Evolutionary conservation across 2,113 vertebrate species (phyloP).

Genomic region (Aspiorhynchus laticeps): DNA sequence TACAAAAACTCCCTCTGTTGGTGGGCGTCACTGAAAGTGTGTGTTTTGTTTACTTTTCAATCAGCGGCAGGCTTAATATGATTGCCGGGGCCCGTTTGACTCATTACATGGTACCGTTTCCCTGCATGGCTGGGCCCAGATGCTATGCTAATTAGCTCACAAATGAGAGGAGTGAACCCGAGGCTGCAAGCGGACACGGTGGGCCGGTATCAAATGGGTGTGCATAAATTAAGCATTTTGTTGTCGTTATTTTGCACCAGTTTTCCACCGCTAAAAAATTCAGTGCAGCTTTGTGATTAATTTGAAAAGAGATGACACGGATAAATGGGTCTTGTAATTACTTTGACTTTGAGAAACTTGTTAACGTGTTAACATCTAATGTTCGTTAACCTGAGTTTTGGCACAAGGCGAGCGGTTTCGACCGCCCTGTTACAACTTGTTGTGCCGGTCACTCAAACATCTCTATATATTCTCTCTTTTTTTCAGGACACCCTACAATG

Average conservation of each 20-base stretch:
- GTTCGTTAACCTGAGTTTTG: not conserved
- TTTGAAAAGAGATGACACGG: conserved; percentile 29
- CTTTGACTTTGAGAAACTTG: conserved; percentile 43
- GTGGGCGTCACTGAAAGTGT: conserved; percentile 19
- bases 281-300: conserved; percentile 19
- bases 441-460: not conserved
- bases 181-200: conserved; percentile 65
- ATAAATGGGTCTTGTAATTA: conserved; percentile 42
- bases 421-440: conserved; percentile 15
- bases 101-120: conserved; percentile 60
- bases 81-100: conserved; percentile 60
- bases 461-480: not conserved
- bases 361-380: not conserved
- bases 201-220: conserved; percentile 65
- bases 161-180: conserved; percentile 64
- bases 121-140: conserved; percentile 55
- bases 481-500: not conserved
- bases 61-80: conserved; percentile 55
- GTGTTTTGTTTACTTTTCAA: conserved; percentile 60
- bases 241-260: conserved; percentile 19
- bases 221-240: conserved; percentile 64
- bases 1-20: conserved; percentile 8
- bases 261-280: conserved; percentile 3
- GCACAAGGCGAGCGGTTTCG: not conserved
- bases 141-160: conserved; percentile 66